Conservation (phyloP, 2,888 invertebrate genomes). For the Smittia aterrima region DNA sequence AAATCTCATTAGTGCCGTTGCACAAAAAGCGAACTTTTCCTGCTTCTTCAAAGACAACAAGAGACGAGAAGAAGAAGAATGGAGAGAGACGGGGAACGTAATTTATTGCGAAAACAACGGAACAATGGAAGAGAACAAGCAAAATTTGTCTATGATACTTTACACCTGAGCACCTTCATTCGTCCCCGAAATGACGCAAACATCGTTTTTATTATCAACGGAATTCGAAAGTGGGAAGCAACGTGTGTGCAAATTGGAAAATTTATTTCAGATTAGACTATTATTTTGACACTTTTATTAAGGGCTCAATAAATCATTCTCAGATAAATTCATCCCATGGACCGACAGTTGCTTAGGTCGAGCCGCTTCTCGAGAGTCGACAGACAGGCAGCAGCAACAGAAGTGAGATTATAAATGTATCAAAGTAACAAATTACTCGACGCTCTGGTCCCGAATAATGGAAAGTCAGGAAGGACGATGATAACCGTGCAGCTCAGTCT, state of each 20-base stretch:
- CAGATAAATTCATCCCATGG: conserved; percentile 6
- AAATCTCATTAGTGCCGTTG: conserved; percentile 6
- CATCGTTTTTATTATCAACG: background rate
- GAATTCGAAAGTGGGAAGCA: background rate
- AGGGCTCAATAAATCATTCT: conserved; percentile 28
- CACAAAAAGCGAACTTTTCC: background rate
- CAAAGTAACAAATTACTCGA: conserved; percentile 18
- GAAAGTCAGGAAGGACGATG: conserved; percentile 9
- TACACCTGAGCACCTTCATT: conserved; percentile 25
- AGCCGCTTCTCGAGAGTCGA: no score
- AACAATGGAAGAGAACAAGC: background rate
- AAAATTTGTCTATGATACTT: conserved; percentile 35
- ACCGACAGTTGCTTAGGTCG: no score
- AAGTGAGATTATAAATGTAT: conserved; percentile 12
- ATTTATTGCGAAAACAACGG: conserved; percentile 29
- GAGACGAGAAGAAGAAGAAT: no score
- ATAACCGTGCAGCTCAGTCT: background rate
- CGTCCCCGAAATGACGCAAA: background rate
- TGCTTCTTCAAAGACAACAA: background rate
- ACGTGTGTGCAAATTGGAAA: conserved; percentile 18
- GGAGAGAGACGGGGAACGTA: background rate
- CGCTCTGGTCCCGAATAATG: background rate
- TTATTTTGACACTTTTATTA: conserved; percentile 41
- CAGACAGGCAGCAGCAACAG: background rate
- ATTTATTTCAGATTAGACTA: conserved; percentile 32